Base-by-base conservation (phyloP, 2,888 invertebrate genomes). In the Synergus gifuensis region DNA sequence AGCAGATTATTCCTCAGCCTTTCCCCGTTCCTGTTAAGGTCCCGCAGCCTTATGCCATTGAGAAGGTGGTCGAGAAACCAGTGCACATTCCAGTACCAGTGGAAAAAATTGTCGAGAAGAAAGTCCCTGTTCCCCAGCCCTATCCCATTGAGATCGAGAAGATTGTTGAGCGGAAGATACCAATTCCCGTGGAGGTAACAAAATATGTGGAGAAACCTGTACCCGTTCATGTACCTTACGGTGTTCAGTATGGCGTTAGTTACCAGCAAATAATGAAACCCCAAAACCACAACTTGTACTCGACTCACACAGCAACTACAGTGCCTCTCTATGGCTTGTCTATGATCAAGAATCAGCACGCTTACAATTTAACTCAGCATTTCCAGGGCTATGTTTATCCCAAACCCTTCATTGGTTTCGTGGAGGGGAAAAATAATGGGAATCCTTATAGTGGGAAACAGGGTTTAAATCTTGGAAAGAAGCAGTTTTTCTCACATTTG, bases 61-160 rank as follows among this genome's bases (percentile, higher is more conserved):
- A 94, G 7, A 93, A 94, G 80, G 91, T 94, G 44, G 90, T 94
- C 0, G 94, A 94, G 84, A 93, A 93, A 1, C 92, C 93, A 85
- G 92, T 93, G 0, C 93, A 94, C 79, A 92, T 93, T 3, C 93
- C 93, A 11, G 80, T 86, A 9, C 94, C 93, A 0, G 93, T 94
- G 0, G 93, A 93, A 82, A 94, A 93, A 78, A 92, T 95, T 49
- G 93, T 96, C 0, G 95, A 95, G 83, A 95, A 94, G 84, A 93
- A 94, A 1, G 93, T 95, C 80, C 94, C 94, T 0, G 93, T 94
- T 82, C 94, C 94, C 8, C 93, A 94, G 8, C 94, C 94, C 0
- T 92, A 86, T 80, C 83, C 91, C 66, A 78, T 91, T 73, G 86
- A 89, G 76, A 79, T 94, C 0, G 93, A 94, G 67, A 93, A 91